Conservation (phyloP, 1,140 invertebrate species). For the Apis laboriosa region DNA sequence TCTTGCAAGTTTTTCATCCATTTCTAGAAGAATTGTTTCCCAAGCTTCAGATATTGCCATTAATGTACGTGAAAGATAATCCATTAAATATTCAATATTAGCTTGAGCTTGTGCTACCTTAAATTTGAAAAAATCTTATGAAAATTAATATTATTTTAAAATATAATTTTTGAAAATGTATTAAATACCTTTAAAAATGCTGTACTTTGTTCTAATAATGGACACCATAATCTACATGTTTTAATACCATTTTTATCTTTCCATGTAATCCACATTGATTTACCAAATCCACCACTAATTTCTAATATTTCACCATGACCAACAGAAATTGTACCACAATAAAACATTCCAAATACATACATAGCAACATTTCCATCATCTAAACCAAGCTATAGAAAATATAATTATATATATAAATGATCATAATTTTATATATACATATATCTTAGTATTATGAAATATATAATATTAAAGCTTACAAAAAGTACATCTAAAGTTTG, state of each 20-base stretch:
- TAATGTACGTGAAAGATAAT: conserved; percentile 89
- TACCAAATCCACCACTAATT: conserved; percentile 71
- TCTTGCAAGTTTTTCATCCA: conserved; percentile 94
- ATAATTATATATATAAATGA: conserved; percentile 29
- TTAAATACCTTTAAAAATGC: conserved; percentile 74
- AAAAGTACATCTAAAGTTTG: conserved; percentile 75
- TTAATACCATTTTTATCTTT: conserved; percentile 65
- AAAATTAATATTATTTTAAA: background rate
- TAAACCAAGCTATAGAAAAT: conserved; percentile 89
- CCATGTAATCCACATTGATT: conserved; percentile 75
- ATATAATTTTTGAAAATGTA: conserved; percentile 1
- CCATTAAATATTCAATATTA: conserved; percentile 78
- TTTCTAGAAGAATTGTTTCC: conserved; percentile 96
- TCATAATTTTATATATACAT: background rate
- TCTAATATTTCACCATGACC: conserved; percentile 73
- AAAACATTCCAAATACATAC: conserved; percentile 92
- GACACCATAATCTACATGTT: conserved; percentile 71
- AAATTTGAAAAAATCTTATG: conserved; percentile 6
- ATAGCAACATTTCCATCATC: conserved; percentile 87
- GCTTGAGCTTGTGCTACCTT: conserved; percentile 78
- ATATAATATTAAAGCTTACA: conserved; percentile 64
- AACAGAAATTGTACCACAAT: conserved; percentile 87
- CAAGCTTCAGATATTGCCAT: conserved; percentile 94
- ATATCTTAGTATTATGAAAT: background rate
- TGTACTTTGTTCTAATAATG: conserved; percentile 71